phyloP scores from a whole-genome alignment of 2,888 invertebrate genomes.

The Allacma fusca region DNA sequence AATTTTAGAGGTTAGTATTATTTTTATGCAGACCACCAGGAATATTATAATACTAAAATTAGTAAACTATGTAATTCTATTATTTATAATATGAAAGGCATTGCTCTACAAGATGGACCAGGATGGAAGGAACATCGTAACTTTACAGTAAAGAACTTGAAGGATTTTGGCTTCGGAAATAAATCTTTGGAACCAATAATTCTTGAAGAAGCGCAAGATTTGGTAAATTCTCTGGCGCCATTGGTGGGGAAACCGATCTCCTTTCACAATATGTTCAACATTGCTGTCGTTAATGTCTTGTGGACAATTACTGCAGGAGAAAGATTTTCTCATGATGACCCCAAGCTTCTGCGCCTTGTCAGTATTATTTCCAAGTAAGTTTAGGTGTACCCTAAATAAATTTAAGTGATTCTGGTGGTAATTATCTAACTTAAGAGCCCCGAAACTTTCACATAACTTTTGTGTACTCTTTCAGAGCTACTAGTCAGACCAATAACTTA shows the following conservation, averaged over 20 bases:
- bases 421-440: too few relatives aligned
- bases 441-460: background rate
- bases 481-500: slow-evolving; percentile 10
- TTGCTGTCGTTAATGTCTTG: slow-evolving; percentile 22
- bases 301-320: slow-evolving; percentile 30
- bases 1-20: background rate
- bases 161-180: slow-evolving; percentile 27
- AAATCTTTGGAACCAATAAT: slow-evolving; percentile 9
- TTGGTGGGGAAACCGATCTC: background rate
- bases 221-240: background rate
- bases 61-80: too few relatives aligned
- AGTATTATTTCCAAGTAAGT: background rate
- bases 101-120: slow-evolving; percentile 10
- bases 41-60: too few relatives aligned
- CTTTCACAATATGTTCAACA: background rate
- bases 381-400: too few relatives aligned
- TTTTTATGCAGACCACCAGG: too few relatives aligned
- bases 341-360: background rate
- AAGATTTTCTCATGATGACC: slow-evolving; percentile 20
- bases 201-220: slow-evolving; percentile 11
- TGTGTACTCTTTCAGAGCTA: background rate
- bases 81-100: too few relatives aligned
- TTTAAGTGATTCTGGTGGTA: too few relatives aligned
- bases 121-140: slow-evolving; percentile 20
- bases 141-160: slow-evolving; percentile 19